A percentile compares a stretch with the other conserved stretches of the same genome.
Conservation (phyloP, 2,113 vertebrate species). For the Toxotes chatareus region DNA sequence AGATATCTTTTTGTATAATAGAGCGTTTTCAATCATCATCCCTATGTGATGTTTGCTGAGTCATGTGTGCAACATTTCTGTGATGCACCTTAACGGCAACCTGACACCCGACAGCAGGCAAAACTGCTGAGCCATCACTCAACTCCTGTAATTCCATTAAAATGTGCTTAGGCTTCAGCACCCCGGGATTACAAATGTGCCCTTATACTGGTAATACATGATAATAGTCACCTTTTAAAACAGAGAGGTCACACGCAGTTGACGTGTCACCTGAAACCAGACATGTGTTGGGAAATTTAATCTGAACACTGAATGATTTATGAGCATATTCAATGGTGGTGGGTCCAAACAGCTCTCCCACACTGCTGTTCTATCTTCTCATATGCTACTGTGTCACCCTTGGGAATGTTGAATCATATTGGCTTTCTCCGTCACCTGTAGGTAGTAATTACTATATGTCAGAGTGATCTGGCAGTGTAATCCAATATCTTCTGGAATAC, state of each 20-base stretch:
- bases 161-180: slow-evolving; percentile 36
- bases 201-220: slow-evolving; percentile 25
- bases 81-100: slow-evolving; percentile 23
- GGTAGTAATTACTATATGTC: slow-evolving; percentile 36
- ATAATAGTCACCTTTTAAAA: slow-evolving; percentile 36
- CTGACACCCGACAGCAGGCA: slow-evolving; percentile 29
- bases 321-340: slow-evolving; percentile 42
- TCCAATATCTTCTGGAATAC: slow-evolving; percentile 28
- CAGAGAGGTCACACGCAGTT: slow-evolving; percentile 56
- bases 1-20: neutral
- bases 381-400: slow-evolving; percentile 33
- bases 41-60: slow-evolving; percentile 23
- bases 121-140: slow-evolving; percentile 56
- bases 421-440: slow-evolving; percentile 39
- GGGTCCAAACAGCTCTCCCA: slow-evolving; percentile 46
- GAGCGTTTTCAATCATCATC: neutral
- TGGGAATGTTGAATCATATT: slow-evolving; percentile 35
- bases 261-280: slow-evolving; percentile 66
- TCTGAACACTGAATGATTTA: slow-evolving; percentile 73
- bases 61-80: slow-evolving; percentile 25
- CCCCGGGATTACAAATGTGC: slow-evolving; percentile 30
- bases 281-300: slow-evolving; percentile 59
- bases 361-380: slow-evolving; percentile 37
- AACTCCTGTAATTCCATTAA: slow-evolving; percentile 54
- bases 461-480: slow-evolving; percentile 31